phyloP scores from a whole-genome alignment of 2,888 invertebrate genomes.

The Pteria penguin region DNA sequence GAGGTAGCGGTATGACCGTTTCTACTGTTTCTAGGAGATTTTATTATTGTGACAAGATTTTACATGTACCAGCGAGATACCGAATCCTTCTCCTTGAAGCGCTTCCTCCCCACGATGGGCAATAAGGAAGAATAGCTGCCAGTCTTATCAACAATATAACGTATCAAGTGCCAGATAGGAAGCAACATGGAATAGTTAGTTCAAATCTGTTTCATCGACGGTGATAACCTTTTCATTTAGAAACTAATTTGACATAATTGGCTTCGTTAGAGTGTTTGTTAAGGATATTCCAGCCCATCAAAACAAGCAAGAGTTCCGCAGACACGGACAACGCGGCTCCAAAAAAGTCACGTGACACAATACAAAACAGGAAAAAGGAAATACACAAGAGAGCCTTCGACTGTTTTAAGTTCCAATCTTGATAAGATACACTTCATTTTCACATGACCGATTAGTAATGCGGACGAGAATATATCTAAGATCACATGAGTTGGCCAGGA shows the following conservation, averaged over 20 bases:
- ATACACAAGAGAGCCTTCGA: not conserved
- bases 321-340: not conserved
- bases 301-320: slow-evolving; percentile 3
- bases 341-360: slow-evolving; percentile 8
- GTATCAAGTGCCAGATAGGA: not conserved
- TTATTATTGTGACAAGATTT: no score
- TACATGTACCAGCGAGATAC: no score
- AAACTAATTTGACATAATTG: not conserved
- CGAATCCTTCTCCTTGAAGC: no score
- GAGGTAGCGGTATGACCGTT: no score
- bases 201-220: not conserved
- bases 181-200: not conserved
- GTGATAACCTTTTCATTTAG: not conserved
- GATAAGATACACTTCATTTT: not conserved
- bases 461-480: not conserved
- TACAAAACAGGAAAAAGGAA: slow-evolving; percentile 13
- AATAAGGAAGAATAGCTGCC: not conserved
- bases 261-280: not conserved
- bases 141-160: not conserved
- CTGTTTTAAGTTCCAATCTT: not conserved
- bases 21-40: no score
- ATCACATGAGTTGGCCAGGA: not conserved
- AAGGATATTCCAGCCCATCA: slow-evolving; percentile 5
- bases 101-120: not conserved
- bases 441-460: not conserved